A percentile compares a stretch with the other conserved stretches of the same genome.
phyloP scores from a whole-genome alignment of 2,797 vertebrate species.

The Pangasius macronema region DNA sequence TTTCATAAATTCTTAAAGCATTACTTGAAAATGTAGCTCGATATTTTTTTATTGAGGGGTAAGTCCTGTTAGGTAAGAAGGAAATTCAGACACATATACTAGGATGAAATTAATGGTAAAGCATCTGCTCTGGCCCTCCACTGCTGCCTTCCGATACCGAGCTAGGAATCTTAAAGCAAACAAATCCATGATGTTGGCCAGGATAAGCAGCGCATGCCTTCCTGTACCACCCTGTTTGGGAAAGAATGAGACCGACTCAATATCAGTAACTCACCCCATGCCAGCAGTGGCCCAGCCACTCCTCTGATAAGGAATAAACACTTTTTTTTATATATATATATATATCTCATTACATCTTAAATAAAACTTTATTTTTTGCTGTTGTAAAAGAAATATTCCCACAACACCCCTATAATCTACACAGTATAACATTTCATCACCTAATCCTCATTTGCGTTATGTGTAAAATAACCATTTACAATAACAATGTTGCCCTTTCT shows the following conservation, averaged over 20 bases:
- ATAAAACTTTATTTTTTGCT: conserved; percentile 56
- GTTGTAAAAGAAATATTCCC: conserved; percentile 71
- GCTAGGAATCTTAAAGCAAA: conserved; percentile 21
- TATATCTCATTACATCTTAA: conserved; percentile 40
- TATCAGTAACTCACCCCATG: neutral
- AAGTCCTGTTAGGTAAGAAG: no score
- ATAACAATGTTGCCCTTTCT: conserved; percentile 17
- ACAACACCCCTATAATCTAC: conserved; percentile 75
- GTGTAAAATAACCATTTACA: conserved; percentile 69
- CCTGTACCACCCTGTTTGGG: conserved; percentile 44
- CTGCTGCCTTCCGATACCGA: neutral
- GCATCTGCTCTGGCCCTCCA: neutral
- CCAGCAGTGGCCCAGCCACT: neutral
- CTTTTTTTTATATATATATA: neutral
- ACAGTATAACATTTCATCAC: conserved; percentile 70
- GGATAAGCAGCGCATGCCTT: conserved; percentile 36
- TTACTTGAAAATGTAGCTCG: neutral
- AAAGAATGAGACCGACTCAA: conserved; percentile 3
- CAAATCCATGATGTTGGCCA: conserved; percentile 16
- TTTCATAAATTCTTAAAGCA: conserved; percentile 11
- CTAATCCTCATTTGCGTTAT: conserved; percentile 69
- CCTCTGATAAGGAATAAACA: neutral
- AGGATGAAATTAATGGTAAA: no score
- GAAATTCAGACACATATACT: no score
- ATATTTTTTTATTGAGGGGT: no score